Evolutionary conservation across 2,113 vertebrate genomes (phyloP), one percentile per base, ranked within the genome.

Genomic region (Arothron firmamentum): DNA sequence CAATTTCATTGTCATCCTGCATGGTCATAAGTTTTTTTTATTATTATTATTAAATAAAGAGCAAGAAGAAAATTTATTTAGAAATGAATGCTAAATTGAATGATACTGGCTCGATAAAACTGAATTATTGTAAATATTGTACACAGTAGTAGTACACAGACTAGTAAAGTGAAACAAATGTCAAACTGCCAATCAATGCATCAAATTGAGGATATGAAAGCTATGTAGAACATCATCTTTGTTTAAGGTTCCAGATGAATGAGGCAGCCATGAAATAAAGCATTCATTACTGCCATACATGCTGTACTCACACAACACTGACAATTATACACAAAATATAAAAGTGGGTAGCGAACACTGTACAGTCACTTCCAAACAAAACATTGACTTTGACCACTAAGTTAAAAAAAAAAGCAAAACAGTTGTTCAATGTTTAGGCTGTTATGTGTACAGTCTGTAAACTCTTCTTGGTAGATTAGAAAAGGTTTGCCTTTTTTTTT

Each of bases 241-340:
- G 15, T 56, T 45, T 3, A 21, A 51, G 20, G 28, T 19, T 38
- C 21, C 19, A 18, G 15, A 45, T 60, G 14, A 19, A 42, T 4
- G 28, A 43, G 17, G 62, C 42, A 52, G 14, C 48, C 18, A 53
- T 58, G 20, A 57, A 65, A 72, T 64, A 62, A 21, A 73, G 23
- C 52, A 65, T 51, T 55, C 20, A 56, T 63, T 63, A 18, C 20
- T 47, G n/a, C 66, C 18, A 58, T 56, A 77, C 49, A 60, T 14
- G 52, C 48, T 61, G 52, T 61, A 48, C 13, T 65, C n/a, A 58
- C 41, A 28, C 14, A 20, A 70, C 74, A 62, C 43, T 63, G 43
- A 1, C 18, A 0, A 74, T 28, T 28, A 28, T 28, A 68, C 42
- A 62, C 46, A 66, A 59, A 51, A 19, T 4, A 48, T 43, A 41